A percentile compares a stretch with the other conserved stretches of the same genome.
These are phyloP conservation scores for Siniperca knerii DNA, from an alignment of 2,113 vertebrate species.

Conservation along the genomic window DNA sequence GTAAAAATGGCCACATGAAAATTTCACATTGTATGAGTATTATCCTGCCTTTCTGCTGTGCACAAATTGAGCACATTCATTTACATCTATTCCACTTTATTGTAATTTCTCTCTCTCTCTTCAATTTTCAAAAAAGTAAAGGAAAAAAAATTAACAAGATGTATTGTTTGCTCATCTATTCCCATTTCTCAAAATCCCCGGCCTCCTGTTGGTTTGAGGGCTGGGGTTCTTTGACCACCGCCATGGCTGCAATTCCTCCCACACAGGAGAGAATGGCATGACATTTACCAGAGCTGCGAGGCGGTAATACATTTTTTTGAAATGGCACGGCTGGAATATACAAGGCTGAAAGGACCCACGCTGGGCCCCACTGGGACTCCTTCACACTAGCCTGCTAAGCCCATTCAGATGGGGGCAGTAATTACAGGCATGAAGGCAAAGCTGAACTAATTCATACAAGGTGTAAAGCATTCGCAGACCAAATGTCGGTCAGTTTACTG, in stretches of 20 bases:
- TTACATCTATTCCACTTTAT: conserved; percentile 7
- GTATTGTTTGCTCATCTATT: conserved; percentile 65
- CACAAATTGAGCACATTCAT: neutral
- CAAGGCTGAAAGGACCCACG: conserved; percentile 81
- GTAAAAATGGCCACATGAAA: neutral
- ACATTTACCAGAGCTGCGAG: conserved; percentile 83
- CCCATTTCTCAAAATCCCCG: conserved; percentile 59
- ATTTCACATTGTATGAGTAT: conserved; percentile 1
- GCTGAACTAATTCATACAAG: conserved; percentile 82
- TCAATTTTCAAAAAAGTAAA: conserved; percentile 11
- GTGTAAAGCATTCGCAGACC: conserved; percentile 67
- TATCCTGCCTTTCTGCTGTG: neutral
- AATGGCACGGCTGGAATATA: conserved; percentile 81
- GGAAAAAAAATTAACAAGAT: conserved; percentile 39
- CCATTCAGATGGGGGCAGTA: conserved; percentile 81
- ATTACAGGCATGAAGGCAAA: conserved; percentile 80
- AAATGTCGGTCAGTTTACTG: conserved; percentile 65
- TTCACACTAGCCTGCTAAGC: conserved; percentile 78
- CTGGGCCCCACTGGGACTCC: conserved; percentile 81
- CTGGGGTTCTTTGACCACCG: conserved; percentile 74
- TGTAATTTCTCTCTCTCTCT: neutral
- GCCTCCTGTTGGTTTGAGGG: conserved; percentile 71
- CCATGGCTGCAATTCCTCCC: conserved; percentile 74
- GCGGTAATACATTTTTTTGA: conserved; percentile 79
- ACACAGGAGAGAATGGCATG: conserved; percentile 82